Conservation (phyloP, 2,888 invertebrate species). For the Thera obeliscata region DNA sequence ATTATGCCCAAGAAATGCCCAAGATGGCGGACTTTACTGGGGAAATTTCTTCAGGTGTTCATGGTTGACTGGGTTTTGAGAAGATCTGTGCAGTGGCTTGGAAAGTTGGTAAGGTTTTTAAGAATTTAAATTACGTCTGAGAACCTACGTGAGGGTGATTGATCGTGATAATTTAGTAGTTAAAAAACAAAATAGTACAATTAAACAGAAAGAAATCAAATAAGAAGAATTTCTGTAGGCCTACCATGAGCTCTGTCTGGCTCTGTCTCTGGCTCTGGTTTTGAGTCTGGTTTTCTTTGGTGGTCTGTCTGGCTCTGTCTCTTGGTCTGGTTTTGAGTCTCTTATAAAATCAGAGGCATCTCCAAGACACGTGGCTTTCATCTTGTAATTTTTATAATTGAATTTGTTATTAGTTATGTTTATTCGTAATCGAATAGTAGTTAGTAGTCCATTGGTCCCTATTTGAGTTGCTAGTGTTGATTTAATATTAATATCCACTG, state of each 20-base stretch:
- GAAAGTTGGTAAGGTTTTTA: slow-evolving; percentile 34
- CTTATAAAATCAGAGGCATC: too few species aligned
- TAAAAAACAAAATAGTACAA: background rate
- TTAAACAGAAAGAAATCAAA: background rate
- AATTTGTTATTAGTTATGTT: too few species aligned
- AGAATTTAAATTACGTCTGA: slow-evolving; percentile 21
- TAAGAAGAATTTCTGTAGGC: background rate
- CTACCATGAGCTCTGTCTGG: too few species aligned
- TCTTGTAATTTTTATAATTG: too few species aligned
- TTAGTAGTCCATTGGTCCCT: too few species aligned
- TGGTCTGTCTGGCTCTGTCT: too few species aligned
- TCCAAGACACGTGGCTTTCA: too few species aligned
- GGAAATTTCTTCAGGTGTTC: slow-evolving; percentile 55
- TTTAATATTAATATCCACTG: slow-evolving; percentile 15
- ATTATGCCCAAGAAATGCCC: slow-evolving; percentile 80
- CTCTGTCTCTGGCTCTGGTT: too few species aligned
- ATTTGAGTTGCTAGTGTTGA: background rate
- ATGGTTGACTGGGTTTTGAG: slow-evolving; percentile 53
- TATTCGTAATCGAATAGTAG: too few species aligned
- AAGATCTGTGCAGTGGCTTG: slow-evolving; percentile 41
- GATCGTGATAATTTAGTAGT: slow-evolving; percentile 2
- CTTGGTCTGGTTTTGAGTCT: too few species aligned
- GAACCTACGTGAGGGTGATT: slow-evolving; percentile 3
- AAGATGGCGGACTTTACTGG: slow-evolving; percentile 68
- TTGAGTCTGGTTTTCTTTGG: too few species aligned